Evolutionary conservation across 1,140 invertebrate genomes (phyloP).

Genomic region (Drosophila lacteicornis): DNA sequence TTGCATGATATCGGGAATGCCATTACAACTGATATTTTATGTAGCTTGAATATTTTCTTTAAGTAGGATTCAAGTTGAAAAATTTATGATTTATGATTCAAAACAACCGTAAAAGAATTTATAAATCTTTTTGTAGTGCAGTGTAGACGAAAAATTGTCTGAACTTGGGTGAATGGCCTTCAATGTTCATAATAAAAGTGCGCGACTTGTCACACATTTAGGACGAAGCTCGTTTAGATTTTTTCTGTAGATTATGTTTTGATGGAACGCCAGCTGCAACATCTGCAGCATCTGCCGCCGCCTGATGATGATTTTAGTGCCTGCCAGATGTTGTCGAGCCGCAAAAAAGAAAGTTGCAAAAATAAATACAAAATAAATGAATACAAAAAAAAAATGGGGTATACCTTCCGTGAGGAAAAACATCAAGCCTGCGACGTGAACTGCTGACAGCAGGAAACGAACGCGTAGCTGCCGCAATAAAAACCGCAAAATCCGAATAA

Average conservation of each 20-base stretch:
- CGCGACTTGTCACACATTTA: constrained; percentile 76
- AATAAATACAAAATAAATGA: constrained; percentile 18
- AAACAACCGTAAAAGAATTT: too few species aligned
- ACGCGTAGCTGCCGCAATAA: constrained; percentile 46
- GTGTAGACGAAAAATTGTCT: constrained; percentile 42
- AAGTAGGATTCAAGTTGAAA: too few species aligned
- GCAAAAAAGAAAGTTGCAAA: constrained; percentile 9
- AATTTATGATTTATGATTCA: too few species aligned
- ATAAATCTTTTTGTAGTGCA: background rate
- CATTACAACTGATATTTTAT: too few species aligned
- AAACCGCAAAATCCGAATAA: constrained; percentile 75
- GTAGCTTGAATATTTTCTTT: too few species aligned
- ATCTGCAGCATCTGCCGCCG: constrained; percentile 33
- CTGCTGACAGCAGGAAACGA: constrained; percentile 62
- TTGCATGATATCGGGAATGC: too few species aligned
- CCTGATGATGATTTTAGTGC: constrained; percentile 60
- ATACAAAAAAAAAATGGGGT: constrained; percentile 16
- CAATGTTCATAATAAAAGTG: constrained; percentile 72
- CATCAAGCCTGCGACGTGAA: constrained; percentile 56
- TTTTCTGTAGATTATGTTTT: constrained; percentile 68
- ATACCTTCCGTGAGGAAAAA: constrained; percentile 32
- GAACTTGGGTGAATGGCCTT: constrained; percentile 28
- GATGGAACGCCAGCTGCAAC: constrained; percentile 54
- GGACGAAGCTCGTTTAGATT: constrained; percentile 71
- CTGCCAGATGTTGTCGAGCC: constrained; percentile 44